Evolutionary conservation across 2,888 invertebrate species (phyloP).

Genomic region (Andricus curvator): DNA sequence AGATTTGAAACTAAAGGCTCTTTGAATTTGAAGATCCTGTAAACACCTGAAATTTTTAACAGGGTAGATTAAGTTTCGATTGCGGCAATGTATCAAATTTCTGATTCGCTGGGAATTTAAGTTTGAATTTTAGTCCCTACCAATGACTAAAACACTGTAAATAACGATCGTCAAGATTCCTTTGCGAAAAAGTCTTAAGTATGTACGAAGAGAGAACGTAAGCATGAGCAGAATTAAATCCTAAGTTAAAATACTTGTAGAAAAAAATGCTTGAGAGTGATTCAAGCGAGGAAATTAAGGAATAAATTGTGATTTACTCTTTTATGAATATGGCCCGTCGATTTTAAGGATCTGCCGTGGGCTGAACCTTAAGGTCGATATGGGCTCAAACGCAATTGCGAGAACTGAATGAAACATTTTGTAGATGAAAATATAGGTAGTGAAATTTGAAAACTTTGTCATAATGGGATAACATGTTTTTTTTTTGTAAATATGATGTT

Average conservation of each 20-base stretch:
- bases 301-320: slow-evolving; percentile 46
- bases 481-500: slow-evolving; percentile 73
- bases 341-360: slow-evolving; percentile 45
- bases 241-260: neutral
- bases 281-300: slow-evolving; percentile 32
- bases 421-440: slow-evolving; percentile 69
- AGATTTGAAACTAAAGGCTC: too few species aligned
- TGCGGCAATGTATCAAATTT: slow-evolving; percentile 46
- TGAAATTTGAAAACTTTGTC: slow-evolving; percentile 63
- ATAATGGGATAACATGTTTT: slow-evolving; percentile 58
- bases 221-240: slow-evolving; percentile 18
- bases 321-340: slow-evolving; percentile 45
- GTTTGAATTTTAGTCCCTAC: neutral
- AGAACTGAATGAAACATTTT: slow-evolving; percentile 71
- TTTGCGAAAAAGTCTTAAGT: slow-evolving; percentile 11
- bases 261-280: slow-evolving; percentile 17
- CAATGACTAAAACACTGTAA: slow-evolving; percentile 7
- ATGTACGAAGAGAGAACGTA: neutral
- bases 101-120: slow-evolving; percentile 6
- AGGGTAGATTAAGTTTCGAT: slow-evolving; percentile 52
- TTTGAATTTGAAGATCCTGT: too few species aligned
- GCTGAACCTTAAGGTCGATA: slow-evolving; percentile 35
- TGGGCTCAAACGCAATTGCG: slow-evolving; percentile 45
- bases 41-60: slow-evolving; percentile 41
- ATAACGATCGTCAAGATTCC: slow-evolving; percentile 18